Evolutionary conservation across 1,140 invertebrate species (phyloP), one percentile per base, ranked within the genome.

Genomic region (Carcinoscorpius rotundicauda): DNA sequence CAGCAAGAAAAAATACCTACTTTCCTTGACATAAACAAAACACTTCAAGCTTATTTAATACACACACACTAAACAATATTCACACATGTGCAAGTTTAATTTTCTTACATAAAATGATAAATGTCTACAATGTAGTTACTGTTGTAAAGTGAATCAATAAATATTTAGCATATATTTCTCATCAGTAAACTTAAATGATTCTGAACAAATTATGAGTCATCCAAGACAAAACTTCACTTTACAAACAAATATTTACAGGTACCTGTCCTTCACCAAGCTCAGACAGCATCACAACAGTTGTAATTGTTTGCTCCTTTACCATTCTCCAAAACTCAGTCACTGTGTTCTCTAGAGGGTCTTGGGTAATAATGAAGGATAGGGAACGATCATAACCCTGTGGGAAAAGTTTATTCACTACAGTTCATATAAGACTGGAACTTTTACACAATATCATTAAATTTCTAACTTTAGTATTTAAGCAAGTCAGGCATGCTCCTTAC

Each of bases 301-400:
- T 84, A 50, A 96, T 86, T 75, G 89, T 87, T 73, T 96, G 91
- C 76, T 97, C 93, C 49, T 89, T 90, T 60, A 97, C 85, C 93
- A 97, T 95, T 74, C 93, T 82, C 94, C 95, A 97, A 77, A 98
- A 97, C 79, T 97, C 95, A 67, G 84, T 82, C 62, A 92, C 85
- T 0, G 93, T 97, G 66, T 82, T 81, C 52, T 91, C 89, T 63
- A 97, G 75, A 0, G 95, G 94, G 79, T 97, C 93, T 82, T 98
- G 93, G 4, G 93, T 91, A 58, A 96, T 93, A 55, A 97, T 93
- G 78, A 94, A 97, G 29, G 90, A 89, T 77, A 93, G 89, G 1
- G 85, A 86, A 77, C 93, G 92, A 74, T 96, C 89, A 75, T 97
- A 97, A 10, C 92, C 83, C 81, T 83, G 64, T 29, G 29, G 29